A percentile compares a stretch with the other conserved stretches of the same genome.
phyloP scores from a whole-genome alignment of 1,140 invertebrate species.

The Bombus superbus region DNA sequence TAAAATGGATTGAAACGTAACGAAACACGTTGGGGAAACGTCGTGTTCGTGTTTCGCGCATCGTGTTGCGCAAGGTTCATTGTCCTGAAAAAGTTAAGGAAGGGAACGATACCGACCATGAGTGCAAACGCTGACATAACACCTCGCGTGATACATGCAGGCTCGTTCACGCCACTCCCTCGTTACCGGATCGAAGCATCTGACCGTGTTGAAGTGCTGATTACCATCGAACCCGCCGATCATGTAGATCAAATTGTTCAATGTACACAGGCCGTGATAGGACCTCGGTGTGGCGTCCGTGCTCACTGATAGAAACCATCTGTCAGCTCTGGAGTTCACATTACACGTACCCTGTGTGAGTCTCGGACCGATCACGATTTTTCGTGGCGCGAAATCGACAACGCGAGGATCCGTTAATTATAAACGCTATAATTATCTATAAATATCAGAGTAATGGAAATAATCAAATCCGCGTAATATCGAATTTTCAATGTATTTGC shows the following conservation, averaged over 20 bases:
- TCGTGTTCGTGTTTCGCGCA: no score
- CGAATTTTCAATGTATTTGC: no score
- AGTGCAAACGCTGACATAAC: slow-evolving; percentile 90
- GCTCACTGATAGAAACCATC: slow-evolving; percentile 86
- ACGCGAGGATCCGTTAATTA: no score
- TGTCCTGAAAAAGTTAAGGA: neutral
- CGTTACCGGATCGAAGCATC: slow-evolving; percentile 86
- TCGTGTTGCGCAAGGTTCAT: neutral
- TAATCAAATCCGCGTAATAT: no score
- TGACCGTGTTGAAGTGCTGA: slow-evolving; percentile 88
- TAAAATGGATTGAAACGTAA: no score
- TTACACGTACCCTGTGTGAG: slow-evolving; percentile 41
- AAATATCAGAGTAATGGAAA: no score
- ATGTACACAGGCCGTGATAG: slow-evolving; percentile 89
- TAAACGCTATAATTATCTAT: neutral
- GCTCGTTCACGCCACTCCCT: slow-evolving; percentile 87
- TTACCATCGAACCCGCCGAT: slow-evolving; percentile 90
- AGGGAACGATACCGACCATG: slow-evolving; percentile 80
- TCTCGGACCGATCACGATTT: neutral
- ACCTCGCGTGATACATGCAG: slow-evolving; percentile 89
- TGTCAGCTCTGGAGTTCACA: slow-evolving; percentile 82
- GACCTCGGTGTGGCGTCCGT: slow-evolving; percentile 87
- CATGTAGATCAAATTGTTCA: slow-evolving; percentile 89
- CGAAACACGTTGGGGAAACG: no score
- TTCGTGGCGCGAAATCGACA: neutral